phyloP scores from a whole-genome alignment of 2,888 invertebrate species.

The Lobophora halterata region DNA sequence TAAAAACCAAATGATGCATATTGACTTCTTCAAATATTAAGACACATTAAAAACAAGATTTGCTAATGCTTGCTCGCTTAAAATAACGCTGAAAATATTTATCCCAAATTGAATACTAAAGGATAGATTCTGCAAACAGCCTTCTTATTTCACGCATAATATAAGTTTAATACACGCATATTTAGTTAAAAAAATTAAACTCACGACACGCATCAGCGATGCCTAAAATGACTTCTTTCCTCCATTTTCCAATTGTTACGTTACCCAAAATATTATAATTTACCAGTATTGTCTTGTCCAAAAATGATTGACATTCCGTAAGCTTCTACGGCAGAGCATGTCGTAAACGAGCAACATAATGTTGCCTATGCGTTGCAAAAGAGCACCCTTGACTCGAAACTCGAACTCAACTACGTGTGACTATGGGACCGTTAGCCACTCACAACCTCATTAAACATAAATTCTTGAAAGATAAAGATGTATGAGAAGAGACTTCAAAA shows the following conservation, averaged over 20 bases:
- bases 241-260: too few relatives aligned
- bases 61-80: not conserved
- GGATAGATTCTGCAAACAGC: too few relatives aligned
- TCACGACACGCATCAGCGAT: not conserved
- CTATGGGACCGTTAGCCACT: constrained; percentile 9
- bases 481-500: too few relatives aligned
- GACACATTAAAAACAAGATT: not conserved
- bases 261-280: constrained; percentile 5
- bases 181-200: not conserved
- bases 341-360: constrained; percentile 27
- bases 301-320: constrained; percentile 15
- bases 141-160: too few relatives aligned
- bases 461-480: too few relatives aligned
- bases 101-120: too few relatives aligned
- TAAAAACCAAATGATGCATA: not conserved
- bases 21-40: not conserved
- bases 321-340: constrained; percentile 15
- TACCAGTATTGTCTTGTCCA: constrained; percentile 15
- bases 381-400: constrained; percentile 29
- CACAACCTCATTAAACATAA: not conserved
- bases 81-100: too few relatives aligned
- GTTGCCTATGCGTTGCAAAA: constrained; percentile 24
- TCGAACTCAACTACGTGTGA: constrained; percentile 19
- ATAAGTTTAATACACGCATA: too few relatives aligned
- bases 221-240: not conserved